Evolutionary conservation across 2,797 vertebrate species (phyloP), one percentile per base, ranked within the genome.

Genomic region (Varecia variegata): DNA sequence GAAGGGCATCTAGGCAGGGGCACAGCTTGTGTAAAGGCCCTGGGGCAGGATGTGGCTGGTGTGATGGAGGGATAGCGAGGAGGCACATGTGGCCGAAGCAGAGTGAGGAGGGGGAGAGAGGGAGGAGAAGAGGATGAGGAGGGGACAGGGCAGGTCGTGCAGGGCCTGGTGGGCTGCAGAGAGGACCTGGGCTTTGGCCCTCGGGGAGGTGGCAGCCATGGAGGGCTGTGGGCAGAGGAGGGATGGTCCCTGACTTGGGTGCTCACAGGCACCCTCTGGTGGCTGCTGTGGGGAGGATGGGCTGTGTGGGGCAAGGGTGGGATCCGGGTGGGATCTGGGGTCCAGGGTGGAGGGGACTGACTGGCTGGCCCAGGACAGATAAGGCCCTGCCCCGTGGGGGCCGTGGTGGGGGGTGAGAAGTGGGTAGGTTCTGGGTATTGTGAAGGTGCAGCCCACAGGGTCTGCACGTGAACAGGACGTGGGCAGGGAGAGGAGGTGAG

Each of bases 1-100:
- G 83, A 17, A 10, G 47, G 13, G 74, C 3, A 8, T 47, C 43
- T 21, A 35, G 47, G 35, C 35, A 20, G 54, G n/a, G 27, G 21
- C 14, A 3, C 30, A 17, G 12, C 17, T 0, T 0, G 1, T 38
- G 70, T 76, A 68, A 21, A 85, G 58, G 79, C 12, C 73, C 45
- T 47, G 23, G 38, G 32, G 21, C 32, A 25, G 60, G 79, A 17
- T 11, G 0, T 0, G 38, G 32, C 47, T 18, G 6, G 4, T 1
- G 0, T 54, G 35, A 3, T 52, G 30, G 45, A 35, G 4, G 17
- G 7, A 21, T 3, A 85, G 23, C 9, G 1, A 30, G 47, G 65
- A 71, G 40, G 32, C 20, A 21, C 4, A 1, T 14, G 9, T 11
- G 6, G 2, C 58, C 43, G 1, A 40, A 45, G 7, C 1, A 4